Conservation (phyloP, 2,113 vertebrate genomes). For the Laterallus jamaicensis region DNA sequence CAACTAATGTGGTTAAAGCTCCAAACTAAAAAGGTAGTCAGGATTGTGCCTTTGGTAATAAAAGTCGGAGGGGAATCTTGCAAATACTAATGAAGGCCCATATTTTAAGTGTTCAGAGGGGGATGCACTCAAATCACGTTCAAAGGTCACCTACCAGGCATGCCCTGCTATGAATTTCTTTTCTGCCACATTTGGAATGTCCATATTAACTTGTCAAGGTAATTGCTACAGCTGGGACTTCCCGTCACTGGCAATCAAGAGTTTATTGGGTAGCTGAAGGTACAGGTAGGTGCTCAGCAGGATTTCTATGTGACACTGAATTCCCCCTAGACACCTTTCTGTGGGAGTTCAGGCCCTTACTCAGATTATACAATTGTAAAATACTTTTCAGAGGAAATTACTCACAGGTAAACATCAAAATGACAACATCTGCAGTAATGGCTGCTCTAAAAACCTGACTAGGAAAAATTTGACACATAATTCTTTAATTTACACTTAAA, state of each 20-base stretch:
- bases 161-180: background rate
- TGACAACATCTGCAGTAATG: background rate
- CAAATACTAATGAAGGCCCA: background rate
- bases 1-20: background rate
- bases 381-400: background rate
- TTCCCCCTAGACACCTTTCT: background rate
- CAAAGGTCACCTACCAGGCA: background rate
- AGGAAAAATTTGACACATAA: background rate
- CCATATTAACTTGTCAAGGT: conserved; percentile 33
- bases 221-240: conserved; percentile 48
- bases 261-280: background rate
- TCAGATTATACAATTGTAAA: background rate
- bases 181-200: background rate
- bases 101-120: background rate
- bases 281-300: background rate
- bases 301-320: conserved; percentile 14
- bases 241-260: background rate
- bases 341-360: background rate
- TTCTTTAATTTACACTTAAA: background rate
- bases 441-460: background rate
- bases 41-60: background rate
- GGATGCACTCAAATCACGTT: background rate
- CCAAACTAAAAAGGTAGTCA: background rate
- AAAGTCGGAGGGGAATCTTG: background rate
- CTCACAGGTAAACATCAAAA: background rate